Evolutionary conservation across 2,113 vertebrate genomes (phyloP), one percentile per base, ranked within the genome.

Genomic region (Propithecus coquereli): DNA sequence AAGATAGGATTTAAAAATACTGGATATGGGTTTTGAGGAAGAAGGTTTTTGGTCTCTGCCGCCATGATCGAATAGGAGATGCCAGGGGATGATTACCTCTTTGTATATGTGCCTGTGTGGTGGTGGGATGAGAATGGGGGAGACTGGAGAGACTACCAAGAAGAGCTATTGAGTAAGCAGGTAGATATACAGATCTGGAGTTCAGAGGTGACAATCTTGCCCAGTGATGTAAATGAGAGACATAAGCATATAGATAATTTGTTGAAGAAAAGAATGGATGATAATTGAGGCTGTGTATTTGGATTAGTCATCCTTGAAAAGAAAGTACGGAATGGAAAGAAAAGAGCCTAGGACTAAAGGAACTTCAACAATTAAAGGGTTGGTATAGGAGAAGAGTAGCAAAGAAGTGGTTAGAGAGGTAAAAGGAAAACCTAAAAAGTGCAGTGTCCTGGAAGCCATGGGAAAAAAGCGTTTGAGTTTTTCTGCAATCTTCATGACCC

Each of bases 231-330:
- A 88, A 84, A n/a, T 70, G 45, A 87, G 85, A 91, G 22, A 43
- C 6, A 40, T 45, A 54, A 54, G 27, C n/a, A 74, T 83, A 45
- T 18, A 57, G 54, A 43, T 82, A 70, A 87, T 88, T 91, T 76
- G 18, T 80, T 88, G 54, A 87, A 87, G 59, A 57, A 95, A 92
- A 43, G n/a, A 94, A 54, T 71, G 45, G 90, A 22, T 96, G 87
- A 27, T 91, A 94, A 70, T 93, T 66, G 57, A 93, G 25, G 11
- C 61, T 40, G 43, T 87, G 8, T 85, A 61, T 61, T 23, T 89
- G 50, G 94, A 63, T 37, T 86, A 73, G 61, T 57, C 57, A 80
- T 83, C 50, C 40, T 70, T 93, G 65, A 71, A 73, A 92, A 70
- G 37, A 50, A 65, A 71, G 2, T 77, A 61, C 27, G 90, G 47